Evolutionary conservation across 2,113 vertebrate genomes (phyloP).

Genomic region (Anhinga rufa): DNA sequence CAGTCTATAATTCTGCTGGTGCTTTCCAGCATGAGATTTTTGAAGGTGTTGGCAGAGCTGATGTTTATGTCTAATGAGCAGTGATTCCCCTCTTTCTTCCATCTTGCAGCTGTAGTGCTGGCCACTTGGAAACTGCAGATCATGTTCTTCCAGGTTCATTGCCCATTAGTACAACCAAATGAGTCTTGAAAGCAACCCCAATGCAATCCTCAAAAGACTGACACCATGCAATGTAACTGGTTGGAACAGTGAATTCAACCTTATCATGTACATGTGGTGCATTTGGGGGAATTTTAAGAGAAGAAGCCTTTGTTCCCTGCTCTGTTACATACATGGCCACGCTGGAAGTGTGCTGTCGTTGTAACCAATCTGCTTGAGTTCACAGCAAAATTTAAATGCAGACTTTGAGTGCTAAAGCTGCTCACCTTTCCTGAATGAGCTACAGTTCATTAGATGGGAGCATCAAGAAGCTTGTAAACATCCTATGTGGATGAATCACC

Average conservation of each 20-base stretch:
- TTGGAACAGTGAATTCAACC: background rate
- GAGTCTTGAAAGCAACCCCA: accelerated
- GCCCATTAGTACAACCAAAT: background rate
- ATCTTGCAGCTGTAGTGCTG: background rate
- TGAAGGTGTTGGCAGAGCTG: background rate
- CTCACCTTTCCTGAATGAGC: background rate
- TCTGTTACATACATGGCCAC: background rate
- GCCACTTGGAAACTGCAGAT: background rate
- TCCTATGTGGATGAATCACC: background rate
- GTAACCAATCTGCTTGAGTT: background rate
- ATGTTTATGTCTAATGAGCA: background rate
- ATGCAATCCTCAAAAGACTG: background rate
- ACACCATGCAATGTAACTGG: accelerated
- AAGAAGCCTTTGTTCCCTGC: background rate
- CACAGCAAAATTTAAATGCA: background rate
- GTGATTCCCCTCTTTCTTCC: background rate
- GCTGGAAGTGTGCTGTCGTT: background rate
- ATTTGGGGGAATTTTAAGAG: background rate
- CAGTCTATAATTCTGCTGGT: background rate
- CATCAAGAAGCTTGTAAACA: background rate
- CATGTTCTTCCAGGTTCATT: background rate
- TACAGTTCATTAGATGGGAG: background rate
- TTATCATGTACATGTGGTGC: background rate
- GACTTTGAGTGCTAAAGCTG: background rate
- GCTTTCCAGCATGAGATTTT: background rate